A percentile compares a stretch with the other conserved stretches of the same genome.
Conservation (phyloP, 1,140 invertebrate genomes). For the Drosophila mauritiana region DNA sequence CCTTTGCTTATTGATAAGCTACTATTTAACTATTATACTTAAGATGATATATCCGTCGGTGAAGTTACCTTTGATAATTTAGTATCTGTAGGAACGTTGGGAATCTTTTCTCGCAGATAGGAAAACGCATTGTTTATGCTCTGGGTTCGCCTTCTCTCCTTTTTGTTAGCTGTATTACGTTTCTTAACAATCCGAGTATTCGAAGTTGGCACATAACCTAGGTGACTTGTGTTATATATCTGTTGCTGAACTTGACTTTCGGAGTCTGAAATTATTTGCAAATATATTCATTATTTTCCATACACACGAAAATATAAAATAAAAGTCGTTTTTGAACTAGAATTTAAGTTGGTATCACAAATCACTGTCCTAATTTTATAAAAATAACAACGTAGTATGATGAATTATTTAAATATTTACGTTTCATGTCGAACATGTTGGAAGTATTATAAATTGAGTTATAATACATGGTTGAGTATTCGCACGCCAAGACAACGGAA, state of each 20-base stretch:
- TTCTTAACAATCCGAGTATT: slow-evolving; percentile 89
- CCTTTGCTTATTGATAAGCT: no score
- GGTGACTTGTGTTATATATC: slow-evolving; percentile 45
- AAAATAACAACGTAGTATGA: not conserved
- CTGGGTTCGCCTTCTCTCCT: slow-evolving; percentile 95
- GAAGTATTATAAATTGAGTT: slow-evolving; percentile 29
- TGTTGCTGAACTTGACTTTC: slow-evolving; percentile 49
- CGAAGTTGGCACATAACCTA: slow-evolving; percentile 55
- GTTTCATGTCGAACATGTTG: slow-evolving; percentile 25
- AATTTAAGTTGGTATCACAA: not conserved
- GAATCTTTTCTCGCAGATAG: slow-evolving; percentile 95
- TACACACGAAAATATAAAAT: not conserved
- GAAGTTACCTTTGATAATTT: slow-evolving; percentile 92
- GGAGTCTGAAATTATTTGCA: slow-evolving; percentile 42
- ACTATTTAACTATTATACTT: no score
- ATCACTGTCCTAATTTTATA: not conserved
- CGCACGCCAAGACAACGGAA: slow-evolving; percentile 7
- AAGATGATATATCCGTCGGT: not conserved
- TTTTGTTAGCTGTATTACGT: slow-evolving; percentile 95
- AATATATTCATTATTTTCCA: not conserved
- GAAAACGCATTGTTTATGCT: slow-evolving; percentile 98
- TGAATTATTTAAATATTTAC: slow-evolving; percentile 3
- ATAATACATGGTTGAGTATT: slow-evolving; percentile 28
- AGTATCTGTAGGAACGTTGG: slow-evolving; percentile 97
- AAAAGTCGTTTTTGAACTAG: not conserved